These are phyloP conservation scores for Aleiodes sp. DNA, from an alignment of 1,140 invertebrate species.

Conservation along the genomic window DNA sequence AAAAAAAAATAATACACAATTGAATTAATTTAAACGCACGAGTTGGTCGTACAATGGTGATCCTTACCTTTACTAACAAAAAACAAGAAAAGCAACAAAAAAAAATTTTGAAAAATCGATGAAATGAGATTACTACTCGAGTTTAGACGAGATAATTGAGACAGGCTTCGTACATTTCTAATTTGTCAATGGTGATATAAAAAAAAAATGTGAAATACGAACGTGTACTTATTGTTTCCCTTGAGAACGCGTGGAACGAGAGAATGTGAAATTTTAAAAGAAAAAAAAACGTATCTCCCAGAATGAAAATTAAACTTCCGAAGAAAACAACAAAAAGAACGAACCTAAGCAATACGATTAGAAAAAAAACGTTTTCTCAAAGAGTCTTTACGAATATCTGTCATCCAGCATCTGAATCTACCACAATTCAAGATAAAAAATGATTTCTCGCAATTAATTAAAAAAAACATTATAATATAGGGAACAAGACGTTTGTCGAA, in stretches of 20 bases:
- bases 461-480: conserved; percentile 28
- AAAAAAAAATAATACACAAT: conserved; percentile 1
- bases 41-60: conserved; percentile 1
- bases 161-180: conserved; percentile 39
- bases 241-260: conserved; percentile 26
- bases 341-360: conserved; percentile 52
- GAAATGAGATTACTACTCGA: conserved; percentile 29
- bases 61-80: conserved; percentile 23
- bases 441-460: conserved; percentile 25
- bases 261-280: conserved; percentile 22
- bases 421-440: neutral
- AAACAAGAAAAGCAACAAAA: neutral
- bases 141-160: conserved; percentile 31
- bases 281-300: conserved; percentile 34
- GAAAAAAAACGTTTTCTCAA: conserved; percentile 34
- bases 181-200: conserved; percentile 39
- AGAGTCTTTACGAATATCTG: conserved; percentile 10
- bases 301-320: neutral
- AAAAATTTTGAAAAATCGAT: neutral
- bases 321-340: conserved; percentile 39
- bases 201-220: conserved; percentile 32
- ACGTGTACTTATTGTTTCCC: conserved; percentile 34
- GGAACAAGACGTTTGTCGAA: conserved; percentile 37
- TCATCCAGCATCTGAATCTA: conserved; percentile 8
- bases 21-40: conserved; percentile 19